Percentiles rank a stretch among this genome's conserved stretches.
Conservation (phyloP, 2,113 vertebrate genomes). For the Hepsetus odoe region DNA sequence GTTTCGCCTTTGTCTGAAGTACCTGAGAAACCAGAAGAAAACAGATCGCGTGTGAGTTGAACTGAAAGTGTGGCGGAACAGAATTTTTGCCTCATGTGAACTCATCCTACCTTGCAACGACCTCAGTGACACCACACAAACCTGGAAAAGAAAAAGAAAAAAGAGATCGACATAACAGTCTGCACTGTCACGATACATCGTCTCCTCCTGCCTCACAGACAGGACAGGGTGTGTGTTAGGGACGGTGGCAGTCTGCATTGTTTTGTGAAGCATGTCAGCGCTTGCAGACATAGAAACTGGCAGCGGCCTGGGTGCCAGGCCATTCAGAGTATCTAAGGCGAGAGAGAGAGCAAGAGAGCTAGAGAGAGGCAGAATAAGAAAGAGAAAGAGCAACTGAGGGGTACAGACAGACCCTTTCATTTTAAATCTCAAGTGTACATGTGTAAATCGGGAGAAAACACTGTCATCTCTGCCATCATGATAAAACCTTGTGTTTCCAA, state of each 20-base stretch:
- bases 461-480: not conserved
- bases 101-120: constrained; percentile 37
- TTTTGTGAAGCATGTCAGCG: constrained; percentile 25
- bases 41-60: constrained; percentile 10
- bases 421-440: constrained; percentile 5
- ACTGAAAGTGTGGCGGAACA: constrained; percentile 13
- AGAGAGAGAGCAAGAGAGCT: constrained; percentile 22
- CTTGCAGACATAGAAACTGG: constrained; percentile 30
- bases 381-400: constrained; percentile 23
- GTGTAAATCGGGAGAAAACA: not conserved
- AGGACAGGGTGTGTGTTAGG: constrained; percentile 25
- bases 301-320: constrained; percentile 26
- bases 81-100: constrained; percentile 33
- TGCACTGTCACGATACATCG: constrained; percentile 25
- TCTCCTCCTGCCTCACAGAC: constrained; percentile 14
- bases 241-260: constrained; percentile 36
- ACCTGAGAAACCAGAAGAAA: not conserved
- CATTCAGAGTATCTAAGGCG: constrained; percentile 32
- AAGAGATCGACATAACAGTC: constrained; percentile 33
- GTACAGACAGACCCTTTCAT: constrained; percentile 17
- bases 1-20: no score
- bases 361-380: constrained; percentile 40
- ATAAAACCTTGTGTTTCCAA: not conserved
- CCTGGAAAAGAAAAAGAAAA: constrained; percentile 27
- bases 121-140: constrained; percentile 29